A percentile compares a stretch with the other conserved stretches of the same genome.
Evolutionary conservation across 2,888 invertebrate species (phyloP).

Genomic region (Chironomus riparius): DNA sequence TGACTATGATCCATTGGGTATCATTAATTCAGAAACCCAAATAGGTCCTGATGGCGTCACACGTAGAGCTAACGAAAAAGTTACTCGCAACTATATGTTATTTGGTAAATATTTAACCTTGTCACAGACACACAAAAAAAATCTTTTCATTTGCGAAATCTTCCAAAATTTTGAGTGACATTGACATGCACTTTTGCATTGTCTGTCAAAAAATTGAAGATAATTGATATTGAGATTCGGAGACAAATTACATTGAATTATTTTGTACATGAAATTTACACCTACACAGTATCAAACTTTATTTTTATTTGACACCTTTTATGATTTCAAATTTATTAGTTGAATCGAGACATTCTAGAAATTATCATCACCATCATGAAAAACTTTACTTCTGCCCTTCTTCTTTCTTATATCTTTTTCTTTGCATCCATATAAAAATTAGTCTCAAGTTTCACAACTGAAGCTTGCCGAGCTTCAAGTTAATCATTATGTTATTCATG

Average conservation of each 20-base stretch:
- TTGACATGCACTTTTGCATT: not conserved
- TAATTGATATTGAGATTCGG: conserved; percentile 16
- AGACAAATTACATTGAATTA: not conserved
- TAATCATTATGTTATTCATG: no score
- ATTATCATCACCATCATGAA: conserved; percentile 43
- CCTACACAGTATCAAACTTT: not conserved
- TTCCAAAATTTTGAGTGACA: not conserved
- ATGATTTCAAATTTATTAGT: no score
- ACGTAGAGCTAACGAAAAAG: conserved; percentile 42
- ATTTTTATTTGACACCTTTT: not conserved
- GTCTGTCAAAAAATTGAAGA: no score
- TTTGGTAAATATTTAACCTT: conserved; percentile 29
- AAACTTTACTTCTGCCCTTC: conserved; percentile 44
- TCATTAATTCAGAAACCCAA: conserved; percentile 43
- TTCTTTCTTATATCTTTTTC: conserved; percentile 26
- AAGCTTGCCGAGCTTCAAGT: no score
- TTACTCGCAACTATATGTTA: conserved; percentile 30
- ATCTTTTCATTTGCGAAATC: no score
- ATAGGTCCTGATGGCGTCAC: conserved; percentile 38
- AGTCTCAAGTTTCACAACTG: no score
- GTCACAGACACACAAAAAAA: no score
- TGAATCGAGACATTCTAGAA: not conserved
- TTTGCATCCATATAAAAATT: no score
- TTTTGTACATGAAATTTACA: not conserved
- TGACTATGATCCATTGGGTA: conserved; percentile 69